A percentile compares a stretch with the other conserved stretches of the same genome.
phyloP scores from a whole-genome alignment of 2,888 invertebrate genomes.

The Cantharis rufa region DNA sequence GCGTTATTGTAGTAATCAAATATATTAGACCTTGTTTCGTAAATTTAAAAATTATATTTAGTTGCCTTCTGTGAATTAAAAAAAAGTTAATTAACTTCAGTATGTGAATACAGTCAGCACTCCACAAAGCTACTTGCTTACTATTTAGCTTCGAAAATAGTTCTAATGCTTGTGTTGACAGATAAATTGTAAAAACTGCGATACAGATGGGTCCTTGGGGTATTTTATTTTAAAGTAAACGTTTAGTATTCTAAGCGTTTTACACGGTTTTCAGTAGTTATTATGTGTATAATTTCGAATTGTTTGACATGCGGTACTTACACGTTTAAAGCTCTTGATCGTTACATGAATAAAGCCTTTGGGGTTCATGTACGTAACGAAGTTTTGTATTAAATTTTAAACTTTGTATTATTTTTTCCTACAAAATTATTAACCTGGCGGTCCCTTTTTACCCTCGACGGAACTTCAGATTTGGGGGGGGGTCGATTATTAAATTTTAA shows the following conservation, averaged over 20 bases:
- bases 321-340: background rate
- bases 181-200: background rate
- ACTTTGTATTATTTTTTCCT: background rate
- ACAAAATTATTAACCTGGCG: background rate
- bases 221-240: background rate
- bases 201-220: background rate
- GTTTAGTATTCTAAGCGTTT: background rate
- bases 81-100: background rate
- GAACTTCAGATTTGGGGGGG: no score
- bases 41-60: background rate
- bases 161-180: background rate
- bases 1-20: background rate
- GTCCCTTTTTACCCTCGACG: no score
- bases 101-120: background rate
- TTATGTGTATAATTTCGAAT: background rate
- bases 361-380: background rate
- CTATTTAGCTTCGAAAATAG: background rate
- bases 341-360: background rate
- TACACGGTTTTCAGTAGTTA: background rate
- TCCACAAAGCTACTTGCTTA: background rate
- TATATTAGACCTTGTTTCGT: background rate
- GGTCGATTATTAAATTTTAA: no score
- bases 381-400: background rate
- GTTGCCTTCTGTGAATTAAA: background rate
- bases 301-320: background rate